These are phyloP conservation scores for Heliconius hortense DNA, from an alignment of 2,888 invertebrate genomes.

Conservation along the genomic window DNA sequence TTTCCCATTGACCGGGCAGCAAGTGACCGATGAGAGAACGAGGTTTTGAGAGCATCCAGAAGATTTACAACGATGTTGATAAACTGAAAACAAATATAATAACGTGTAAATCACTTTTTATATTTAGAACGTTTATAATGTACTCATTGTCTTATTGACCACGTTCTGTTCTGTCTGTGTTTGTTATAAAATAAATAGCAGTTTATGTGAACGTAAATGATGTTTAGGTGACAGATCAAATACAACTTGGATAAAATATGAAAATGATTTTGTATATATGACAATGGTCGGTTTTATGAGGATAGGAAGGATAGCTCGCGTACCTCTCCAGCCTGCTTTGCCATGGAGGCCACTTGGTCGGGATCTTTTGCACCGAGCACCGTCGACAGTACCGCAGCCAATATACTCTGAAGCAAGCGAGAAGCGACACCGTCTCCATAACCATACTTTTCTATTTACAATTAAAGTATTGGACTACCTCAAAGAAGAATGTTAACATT, in stretches of 20 bases:
- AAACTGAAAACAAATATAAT: slow-evolving; percentile 83
- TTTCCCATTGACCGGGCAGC: slow-evolving; percentile 92
- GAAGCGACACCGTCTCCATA: slow-evolving; percentile 80
- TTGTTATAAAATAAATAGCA: neutral
- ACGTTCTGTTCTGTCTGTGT: neutral
- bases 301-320: slow-evolving; percentile 80
- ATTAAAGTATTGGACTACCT: slow-evolving; percentile 61
- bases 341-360: slow-evolving; percentile 95
- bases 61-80: slow-evolving; percentile 95
- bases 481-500: slow-evolving; percentile 49
- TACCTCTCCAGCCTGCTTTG: slow-evolving; percentile 97
- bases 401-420: slow-evolving; percentile 91
- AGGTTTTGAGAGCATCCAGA: slow-evolving; percentile 94
- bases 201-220: neutral
- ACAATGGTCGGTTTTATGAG: slow-evolving; percentile 50
- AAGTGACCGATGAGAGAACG: slow-evolving; percentile 94
- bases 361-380: slow-evolving; percentile 95
- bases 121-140: neutral
- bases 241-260: slow-evolving; percentile 14
- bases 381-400: slow-evolving; percentile 95
- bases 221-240: neutral
- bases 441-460: slow-evolving; percentile 80
- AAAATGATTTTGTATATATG: neutral
- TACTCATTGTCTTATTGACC: neutral
- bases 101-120: neutral